Base-by-base conservation (phyloP, 2,888 invertebrate genomes). In the Hypolimnas misippus region DNA sequence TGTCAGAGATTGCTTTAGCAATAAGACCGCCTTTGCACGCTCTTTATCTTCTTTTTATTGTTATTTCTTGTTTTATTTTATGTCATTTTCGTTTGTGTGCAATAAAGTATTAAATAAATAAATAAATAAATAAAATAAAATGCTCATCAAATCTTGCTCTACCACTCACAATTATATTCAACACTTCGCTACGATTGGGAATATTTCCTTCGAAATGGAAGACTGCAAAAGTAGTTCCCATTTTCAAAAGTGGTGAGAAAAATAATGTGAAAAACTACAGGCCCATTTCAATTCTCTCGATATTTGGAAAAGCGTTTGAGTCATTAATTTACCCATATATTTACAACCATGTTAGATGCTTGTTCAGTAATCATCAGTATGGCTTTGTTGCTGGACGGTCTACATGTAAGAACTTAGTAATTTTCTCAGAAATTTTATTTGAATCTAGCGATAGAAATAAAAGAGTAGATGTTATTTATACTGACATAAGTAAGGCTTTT, bases 141-240 rank as follows among this genome's bases (percentile, higher is more conserved):
- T 31, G 19, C n/a, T 33, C 33, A 17, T 33, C 19, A 16, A 17
- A 6, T 38, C 42, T 21, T 7, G 14, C 55, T 10, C 8, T 19
- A n/a, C 52, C 52, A 6, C 35, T 52, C 0, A 35, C n/a, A n/a
- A 52, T 52, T n/a, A 52, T 52, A 6, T 52, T 17, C 10, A 52
- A 52, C 31, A 4, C 5, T 10, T 51, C 51, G 12, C 17, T 40
- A 8, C 14, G 42, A 7, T 16, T 16, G 40, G 54, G 29, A 1
- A 5, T 8, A 4, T 53, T 53, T 25, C 40, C 53, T 19, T 16
- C 14, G 10, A 19, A 53, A 17, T 50, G n/a, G 19, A 57, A 51
- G 63, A 55, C n/a, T 46, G 64, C 35, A 59, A 65, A 55, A 55
- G 16, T 55, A 14, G 31, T 44, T 17, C 44, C 55, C 29, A 55